Evolutionary conservation across 2,113 vertebrate genomes (phyloP).

Genomic region (Chloropsis hardwickii): DNA sequence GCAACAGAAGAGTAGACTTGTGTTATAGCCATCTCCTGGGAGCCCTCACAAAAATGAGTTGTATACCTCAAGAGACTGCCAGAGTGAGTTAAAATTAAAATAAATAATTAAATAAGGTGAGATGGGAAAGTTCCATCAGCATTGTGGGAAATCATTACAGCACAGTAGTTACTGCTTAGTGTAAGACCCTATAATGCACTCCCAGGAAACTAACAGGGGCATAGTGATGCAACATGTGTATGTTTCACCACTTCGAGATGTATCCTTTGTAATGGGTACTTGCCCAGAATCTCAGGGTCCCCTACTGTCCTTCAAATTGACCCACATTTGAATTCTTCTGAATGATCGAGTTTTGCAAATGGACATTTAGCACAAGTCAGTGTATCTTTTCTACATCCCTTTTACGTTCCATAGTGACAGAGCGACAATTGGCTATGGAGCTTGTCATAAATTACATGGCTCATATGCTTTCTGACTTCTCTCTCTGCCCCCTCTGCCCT

Average conservation of each 20-base stretch:
- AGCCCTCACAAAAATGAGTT: slow-evolving; percentile 6
- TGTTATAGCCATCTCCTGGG: not conserved
- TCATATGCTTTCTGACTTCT: not conserved
- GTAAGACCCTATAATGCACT: not conserved
- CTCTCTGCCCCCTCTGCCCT: not conserved
- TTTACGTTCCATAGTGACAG: not conserved
- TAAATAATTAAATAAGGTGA: slow-evolving; percentile 53
- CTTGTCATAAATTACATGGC: not conserved
- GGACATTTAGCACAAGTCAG: not conserved
- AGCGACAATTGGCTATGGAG: not conserved
- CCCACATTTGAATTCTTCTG: not conserved
- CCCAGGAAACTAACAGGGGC: not conserved
- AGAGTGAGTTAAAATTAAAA: slow-evolving; percentile 26
- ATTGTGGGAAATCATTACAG: slow-evolving; percentile 4
- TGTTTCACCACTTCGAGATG: not conserved
- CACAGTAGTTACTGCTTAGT: not conserved
- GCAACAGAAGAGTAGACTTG: not conserved
- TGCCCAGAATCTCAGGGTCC: not conserved
- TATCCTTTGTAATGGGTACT: not conserved
- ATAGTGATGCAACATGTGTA: not conserved
- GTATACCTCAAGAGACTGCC: not conserved
- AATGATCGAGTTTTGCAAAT: not conserved
- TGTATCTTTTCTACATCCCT: not conserved
- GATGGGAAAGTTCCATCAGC: not conserved
- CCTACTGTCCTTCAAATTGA: not conserved